Base-by-base conservation (phyloP, 2,888 invertebrate species). In the Eupithecia dodoneata region DNA sequence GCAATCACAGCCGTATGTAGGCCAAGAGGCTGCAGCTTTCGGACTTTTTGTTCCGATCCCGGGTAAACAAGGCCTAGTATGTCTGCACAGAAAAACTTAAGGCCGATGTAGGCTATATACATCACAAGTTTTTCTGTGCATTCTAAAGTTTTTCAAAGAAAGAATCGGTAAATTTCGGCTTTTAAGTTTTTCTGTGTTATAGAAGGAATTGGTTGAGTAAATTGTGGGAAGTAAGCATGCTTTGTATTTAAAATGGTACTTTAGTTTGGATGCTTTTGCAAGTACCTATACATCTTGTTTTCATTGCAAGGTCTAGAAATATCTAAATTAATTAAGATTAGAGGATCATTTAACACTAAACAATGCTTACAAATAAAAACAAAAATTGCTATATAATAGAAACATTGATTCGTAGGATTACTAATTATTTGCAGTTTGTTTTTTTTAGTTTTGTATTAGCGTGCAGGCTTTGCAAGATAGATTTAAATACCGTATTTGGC, bases 11-110 rank as follows among this genome's bases (percentile, higher is more conserved):
- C 84, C 87, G 88, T 86, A 93, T 92, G 87, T 94, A 88, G 94
- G 94, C 88, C 94, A 93, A 94, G 94, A 92, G 94, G 91, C 91
- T 93, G 94, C 94, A 88, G 90, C 79, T 82, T 84, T 85, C 79
- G 80, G 73, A 77, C 80, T 85, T 85, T 87, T 86, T 86, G 81
- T 83, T 82, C 83, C 76, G 78, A 83, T 85, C 84, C 85, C 80
- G 83, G 79, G 79, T 79, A 81, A 79, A 81, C 82, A 79, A 81
- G 76, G 76, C 82, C 79, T 76, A 76, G 72, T 67, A 73, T 67
- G 73, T 49, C 71, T 18, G 63, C 63, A 30, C 12, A n/a, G 63
- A 30, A 18, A 63, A 63, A 63, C 63, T 59, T 12, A 63, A 30
- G 30, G 12, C 18, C 18, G 59, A 59, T 59, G 59, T 59, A 10